Evolutionary conservation across 2,888 invertebrate species (phyloP).

Genomic region (Pherbina coryleti): DNA sequence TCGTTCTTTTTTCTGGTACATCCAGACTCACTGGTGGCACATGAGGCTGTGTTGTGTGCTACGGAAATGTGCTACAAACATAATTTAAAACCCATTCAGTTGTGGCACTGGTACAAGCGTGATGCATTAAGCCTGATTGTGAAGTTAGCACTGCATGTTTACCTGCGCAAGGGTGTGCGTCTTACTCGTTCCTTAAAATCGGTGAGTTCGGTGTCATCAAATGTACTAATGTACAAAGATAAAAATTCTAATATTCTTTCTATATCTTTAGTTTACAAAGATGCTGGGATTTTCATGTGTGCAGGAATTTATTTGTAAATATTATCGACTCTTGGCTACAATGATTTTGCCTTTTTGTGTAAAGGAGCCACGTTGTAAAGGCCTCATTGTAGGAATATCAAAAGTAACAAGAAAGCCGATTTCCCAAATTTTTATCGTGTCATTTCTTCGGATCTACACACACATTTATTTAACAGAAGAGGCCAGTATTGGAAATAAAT

Average conservation of each 20-base stretch:
- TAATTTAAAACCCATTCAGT: conserved; percentile 59
- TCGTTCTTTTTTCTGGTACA: conserved; percentile 63
- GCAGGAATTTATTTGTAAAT: conserved; percentile 78
- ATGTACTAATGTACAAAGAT: not conserved
- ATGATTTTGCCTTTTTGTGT: conserved; percentile 75
- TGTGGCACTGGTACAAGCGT: conserved; percentile 68
- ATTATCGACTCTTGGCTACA: conserved; percentile 78
- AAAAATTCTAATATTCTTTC: not conserved
- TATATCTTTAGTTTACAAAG: conserved; percentile 71
- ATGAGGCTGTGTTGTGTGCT: conserved; percentile 63
- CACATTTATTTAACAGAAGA: conserved; percentile 77
- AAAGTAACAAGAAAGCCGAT: conserved; percentile 62
- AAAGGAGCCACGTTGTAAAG: conserved; percentile 69
- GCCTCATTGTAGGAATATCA: conserved; percentile 71
- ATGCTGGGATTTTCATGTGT: conserved; percentile 79
- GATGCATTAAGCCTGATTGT: conserved; percentile 63
- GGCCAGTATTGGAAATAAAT: conserved; percentile 73
- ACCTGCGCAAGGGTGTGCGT: conserved; percentile 59
- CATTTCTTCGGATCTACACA: conserved; percentile 80
- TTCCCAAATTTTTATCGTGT: conserved; percentile 74
- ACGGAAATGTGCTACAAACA: conserved; percentile 64
- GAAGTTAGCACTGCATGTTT: conserved; percentile 59
- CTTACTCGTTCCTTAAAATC: conserved; percentile 60
- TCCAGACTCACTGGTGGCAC: conserved; percentile 60
- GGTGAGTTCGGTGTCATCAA: conserved; percentile 48